phyloP scores from a whole-genome alignment of 2,113 vertebrate species.

The Trochalopteron elliotii region DNA sequence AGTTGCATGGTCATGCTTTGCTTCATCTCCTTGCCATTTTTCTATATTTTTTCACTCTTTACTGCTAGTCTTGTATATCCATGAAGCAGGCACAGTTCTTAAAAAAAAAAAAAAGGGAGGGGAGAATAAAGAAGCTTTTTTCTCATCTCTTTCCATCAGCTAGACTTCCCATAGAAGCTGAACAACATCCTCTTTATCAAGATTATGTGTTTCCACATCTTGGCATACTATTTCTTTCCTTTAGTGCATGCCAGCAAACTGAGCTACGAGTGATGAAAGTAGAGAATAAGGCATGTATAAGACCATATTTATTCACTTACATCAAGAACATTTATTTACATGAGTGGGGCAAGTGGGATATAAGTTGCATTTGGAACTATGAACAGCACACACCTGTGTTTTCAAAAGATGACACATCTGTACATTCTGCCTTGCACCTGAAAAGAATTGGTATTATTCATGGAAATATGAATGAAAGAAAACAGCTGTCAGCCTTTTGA shows the following conservation, averaged over 20 bases:
- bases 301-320: background rate
- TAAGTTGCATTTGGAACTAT: background rate
- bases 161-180: slow-evolving; percentile 30
- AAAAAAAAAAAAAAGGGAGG: background rate
- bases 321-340: background rate
- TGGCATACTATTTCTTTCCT: slow-evolving; percentile 38
- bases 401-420: background rate
- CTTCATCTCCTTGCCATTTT: background rate
- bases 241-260: slow-evolving; percentile 15
- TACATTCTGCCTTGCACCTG: background rate
- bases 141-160: slow-evolving; percentile 11
- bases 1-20: background rate
- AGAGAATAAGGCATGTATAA: background rate
- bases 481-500: background rate
- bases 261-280: background rate
- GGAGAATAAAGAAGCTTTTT: background rate
- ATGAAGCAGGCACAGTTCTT: background rate
- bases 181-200: slow-evolving; percentile 34
- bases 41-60: background rate
- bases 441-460: background rate
- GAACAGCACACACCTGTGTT: background rate
- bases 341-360: background rate
- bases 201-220: slow-evolving; percentile 37
- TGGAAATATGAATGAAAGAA: background rate
- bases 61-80: background rate